Base-by-base conservation (phyloP, 2,113 vertebrate species). In the Centropristis striata region DNA sequence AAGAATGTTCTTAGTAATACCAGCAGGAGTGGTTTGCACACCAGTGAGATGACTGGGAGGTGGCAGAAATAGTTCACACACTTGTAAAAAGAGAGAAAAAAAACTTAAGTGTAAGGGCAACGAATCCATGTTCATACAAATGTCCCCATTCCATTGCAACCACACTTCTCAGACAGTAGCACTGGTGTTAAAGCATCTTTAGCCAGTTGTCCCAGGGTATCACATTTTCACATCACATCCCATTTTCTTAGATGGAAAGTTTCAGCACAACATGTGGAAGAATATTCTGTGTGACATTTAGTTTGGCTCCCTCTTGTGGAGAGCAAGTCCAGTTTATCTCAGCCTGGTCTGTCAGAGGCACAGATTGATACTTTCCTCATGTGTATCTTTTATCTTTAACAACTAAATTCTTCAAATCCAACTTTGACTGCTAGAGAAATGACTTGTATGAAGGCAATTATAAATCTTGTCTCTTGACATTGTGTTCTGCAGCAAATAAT, bases 51-150 rank as follows among this genome's bases (percentile, higher is more conserved):
- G 13, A 44, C 64, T 60, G 12, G 28, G 1, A 71, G 21, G 53
- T 75, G 75, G 36, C 32, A 57, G 18, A 78, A 82, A 82, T 75
- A 60, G 32, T 78, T 82, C n/a, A 20, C 50, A 63, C 42, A 21
- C 14, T 57, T 69, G 9, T 71, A 61, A 70, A 70, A 81, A 53
- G 47, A 11, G 4, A 59, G 10, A 36, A 42, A 57, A 44, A 74
- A 42, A 14, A 1, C 18, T 20, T n/a, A 4, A 55, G 50, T 46
- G 11, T 47, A 27, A 27, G 14, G n/a, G 23, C 28, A 44, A 28
- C 27, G 4, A 64, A 55, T 55, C 11, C n/a, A 67, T 71, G 16
- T 69, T 32, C 32, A 55, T 23, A 42, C 11, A 71, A 49, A 39
- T 55, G 37, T 21, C 13, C 18, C 32, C 20, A 55, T 61, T 63